Percentiles rank a stretch among this genome's conserved stretches.
phyloP scores from a whole-genome alignment of 1,140 invertebrate species.

The Procambarus virginalis region DNA sequence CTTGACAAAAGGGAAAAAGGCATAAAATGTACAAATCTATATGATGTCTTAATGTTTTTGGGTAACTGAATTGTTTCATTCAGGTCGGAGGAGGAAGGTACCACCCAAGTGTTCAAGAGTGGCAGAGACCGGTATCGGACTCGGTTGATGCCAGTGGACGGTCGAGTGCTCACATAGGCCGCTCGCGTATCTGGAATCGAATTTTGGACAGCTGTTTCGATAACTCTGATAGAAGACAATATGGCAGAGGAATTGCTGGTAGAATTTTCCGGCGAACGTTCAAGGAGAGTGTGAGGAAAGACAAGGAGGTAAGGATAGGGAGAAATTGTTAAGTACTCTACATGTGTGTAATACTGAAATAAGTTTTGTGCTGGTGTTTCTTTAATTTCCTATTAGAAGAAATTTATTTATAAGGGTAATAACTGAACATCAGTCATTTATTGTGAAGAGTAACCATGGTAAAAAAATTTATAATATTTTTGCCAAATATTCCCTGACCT shows the following conservation, averaged over 20 bases:
- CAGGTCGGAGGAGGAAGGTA: conserved; percentile 59
- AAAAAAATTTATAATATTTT: too few species aligned
- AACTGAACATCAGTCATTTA: too few species aligned
- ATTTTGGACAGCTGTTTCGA: conserved; percentile 83
- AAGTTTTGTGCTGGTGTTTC: too few species aligned
- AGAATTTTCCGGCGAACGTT: conserved; percentile 82
- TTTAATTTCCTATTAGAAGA: too few species aligned
- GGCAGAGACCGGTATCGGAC: conserved; percentile 72
- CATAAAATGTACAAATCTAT: too few species aligned
- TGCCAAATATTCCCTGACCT: too few species aligned
- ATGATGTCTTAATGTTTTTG: too few species aligned
- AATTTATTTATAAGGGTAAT: too few species aligned
- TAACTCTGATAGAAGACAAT: conserved; percentile 87
- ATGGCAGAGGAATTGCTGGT: conserved; percentile 89
- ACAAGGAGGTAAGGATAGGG: conserved; percentile 59
- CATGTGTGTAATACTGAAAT: too few species aligned
- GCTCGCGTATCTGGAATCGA: conserved; percentile 80
- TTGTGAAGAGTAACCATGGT: too few species aligned
- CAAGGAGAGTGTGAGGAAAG: conserved; percentile 47
- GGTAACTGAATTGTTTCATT: conserved; percentile 8
- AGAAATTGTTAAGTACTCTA: too few species aligned
- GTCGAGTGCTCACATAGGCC: conserved; percentile 72
- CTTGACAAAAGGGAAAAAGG: too few species aligned
- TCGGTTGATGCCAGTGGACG: conserved; percentile 71
- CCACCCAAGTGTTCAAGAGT: conserved; percentile 67